These are phyloP conservation scores for Heteronetta atricapilla DNA, from an alignment of 2,113 vertebrate species.

Conservation along the genomic window DNA sequence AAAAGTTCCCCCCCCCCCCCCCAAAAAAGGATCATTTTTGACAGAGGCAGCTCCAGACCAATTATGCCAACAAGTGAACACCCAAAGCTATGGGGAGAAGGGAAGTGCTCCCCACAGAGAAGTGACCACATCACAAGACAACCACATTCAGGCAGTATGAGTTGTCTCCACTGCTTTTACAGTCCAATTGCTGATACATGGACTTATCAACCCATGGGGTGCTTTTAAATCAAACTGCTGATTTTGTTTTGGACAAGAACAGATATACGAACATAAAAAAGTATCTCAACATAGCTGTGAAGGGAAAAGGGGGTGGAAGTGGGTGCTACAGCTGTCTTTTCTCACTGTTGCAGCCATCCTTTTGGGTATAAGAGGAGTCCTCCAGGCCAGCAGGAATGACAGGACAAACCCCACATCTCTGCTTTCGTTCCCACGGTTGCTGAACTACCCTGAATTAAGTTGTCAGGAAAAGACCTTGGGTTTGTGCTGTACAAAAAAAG, in stretches of 20 bases:
- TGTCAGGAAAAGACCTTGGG: neutral
- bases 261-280: neutral
- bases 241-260: neutral
- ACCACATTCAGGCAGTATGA: neutral
- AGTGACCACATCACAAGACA: neutral
- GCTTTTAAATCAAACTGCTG: neutral
- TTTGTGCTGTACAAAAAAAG: neutral
- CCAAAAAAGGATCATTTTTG: neutral
- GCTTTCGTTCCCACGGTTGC: neutral
- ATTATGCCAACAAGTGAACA: neutral
- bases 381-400: neutral
- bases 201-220: neutral
- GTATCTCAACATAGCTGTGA: neutral
- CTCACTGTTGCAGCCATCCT: neutral
- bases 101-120: neutral
- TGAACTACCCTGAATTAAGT: neutral
- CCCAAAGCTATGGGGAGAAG: neutral
- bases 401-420: neutral
- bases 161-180: neutral
- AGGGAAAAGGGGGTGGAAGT: neutral
- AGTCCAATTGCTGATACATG: neutral
- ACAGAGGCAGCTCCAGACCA: neutral
- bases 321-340: neutral
- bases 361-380: neutral
- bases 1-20: neutral